These are phyloP conservation scores for Ginglymostoma cirratum DNA, from an alignment of 2,113 vertebrate species.

Conservation along the genomic window DNA sequence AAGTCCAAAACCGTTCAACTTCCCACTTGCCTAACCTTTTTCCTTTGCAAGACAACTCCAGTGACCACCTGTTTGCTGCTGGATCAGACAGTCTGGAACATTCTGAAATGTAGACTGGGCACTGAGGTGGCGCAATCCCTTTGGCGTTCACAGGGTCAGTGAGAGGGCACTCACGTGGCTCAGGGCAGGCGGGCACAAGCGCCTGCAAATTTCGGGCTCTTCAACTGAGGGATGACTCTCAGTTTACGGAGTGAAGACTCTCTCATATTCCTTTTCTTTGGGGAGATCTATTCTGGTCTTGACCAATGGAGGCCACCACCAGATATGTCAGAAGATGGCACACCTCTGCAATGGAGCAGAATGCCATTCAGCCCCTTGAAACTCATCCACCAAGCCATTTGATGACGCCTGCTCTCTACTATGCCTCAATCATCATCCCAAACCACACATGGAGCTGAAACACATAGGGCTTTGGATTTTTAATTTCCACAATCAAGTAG, in stretches of 20 bases:
- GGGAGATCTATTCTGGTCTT: background rate
- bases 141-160: background rate
- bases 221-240: background rate
- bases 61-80: background rate
- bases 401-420: background rate
- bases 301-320: background rate
- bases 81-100: background rate
- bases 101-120: background rate
- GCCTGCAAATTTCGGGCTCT: background rate
- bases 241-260: background rate
- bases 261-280: background rate
- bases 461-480: background rate
- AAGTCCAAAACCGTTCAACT: background rate
- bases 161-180: background rate
- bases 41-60: background rate
- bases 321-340: background rate
- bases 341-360: background rate
- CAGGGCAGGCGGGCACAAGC: background rate
- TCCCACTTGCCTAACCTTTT: background rate
- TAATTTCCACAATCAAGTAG: background rate
- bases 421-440: background rate
- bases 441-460: background rate
- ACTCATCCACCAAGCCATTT: background rate
- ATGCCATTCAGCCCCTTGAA: background rate
- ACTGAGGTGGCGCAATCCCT: background rate